Evolutionary conservation across 2,113 vertebrate genomes (phyloP), one percentile per base, ranked within the genome.

Genomic region (Aythya baeri): DNA sequence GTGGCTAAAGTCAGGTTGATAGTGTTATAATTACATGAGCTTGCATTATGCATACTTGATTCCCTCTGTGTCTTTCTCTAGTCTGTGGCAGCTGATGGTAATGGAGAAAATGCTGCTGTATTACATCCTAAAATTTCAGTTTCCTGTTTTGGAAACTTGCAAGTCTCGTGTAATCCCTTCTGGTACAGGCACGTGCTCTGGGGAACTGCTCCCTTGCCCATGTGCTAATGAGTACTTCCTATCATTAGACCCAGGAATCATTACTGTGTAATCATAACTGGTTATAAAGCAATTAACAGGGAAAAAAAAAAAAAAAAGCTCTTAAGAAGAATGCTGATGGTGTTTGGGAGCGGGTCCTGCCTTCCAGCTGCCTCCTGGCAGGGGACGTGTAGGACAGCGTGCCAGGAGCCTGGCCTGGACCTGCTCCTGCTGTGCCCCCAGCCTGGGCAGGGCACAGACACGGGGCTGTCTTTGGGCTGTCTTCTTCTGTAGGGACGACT

Each of bases 201-300:
- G 92, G 83, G 92, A 92, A 3, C 95, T 90, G 80, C 76, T 94
- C 86, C 65, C 57, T 86, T 83, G 86, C 65, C 91, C 77, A n/a
- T 10, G 29, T 89, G 86, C 66, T 86, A 89, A 88, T 92, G 88
- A 96, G 38, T 14, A 86, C 36, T 91, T 86, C 83, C 88, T 82
- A 61, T 94, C 88, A 78, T 49, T 73, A 86, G 73, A 84, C 70
- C 43, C 65, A 75, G 46, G 61, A 94, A 72, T 93, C 73, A 95
- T 68, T 89, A 86, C 91, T 74, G 58, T 43, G 91, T 82, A 90
- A 93, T 92, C 92, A 82, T 55, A 94, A 86, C 4, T 50, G 73
- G 61, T 34, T 94, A 84, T 62, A 88, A 84, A 78, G 70, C 86
- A 92, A 94, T 82, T 91, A 92, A 63, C 25, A 59, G 21, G 7